phyloP scores from a whole-genome alignment of 2,888 invertebrate genomes.

The Scaptomyza reducta region DNA sequence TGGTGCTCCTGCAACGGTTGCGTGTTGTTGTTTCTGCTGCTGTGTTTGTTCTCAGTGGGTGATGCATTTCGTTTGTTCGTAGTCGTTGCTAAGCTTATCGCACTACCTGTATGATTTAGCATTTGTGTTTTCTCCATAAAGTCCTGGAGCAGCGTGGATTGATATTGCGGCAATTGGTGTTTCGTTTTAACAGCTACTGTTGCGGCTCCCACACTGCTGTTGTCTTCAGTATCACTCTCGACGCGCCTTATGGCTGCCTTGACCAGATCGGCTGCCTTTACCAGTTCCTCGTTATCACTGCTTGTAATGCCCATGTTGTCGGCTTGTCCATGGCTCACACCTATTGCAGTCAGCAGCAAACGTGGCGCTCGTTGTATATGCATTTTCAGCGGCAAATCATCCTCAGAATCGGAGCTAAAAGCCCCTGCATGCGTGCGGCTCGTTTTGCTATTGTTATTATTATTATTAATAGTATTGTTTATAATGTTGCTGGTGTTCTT shows the following conservation, averaged over 20 bases:
- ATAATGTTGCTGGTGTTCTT: slow-evolving; percentile 33
- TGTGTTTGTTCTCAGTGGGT: slow-evolving; percentile 2
- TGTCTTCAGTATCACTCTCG: slow-evolving; percentile 89
- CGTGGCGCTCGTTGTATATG: slow-evolving; percentile 79
- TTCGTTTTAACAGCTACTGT: slow-evolving; percentile 67
- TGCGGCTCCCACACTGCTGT: slow-evolving; percentile 40
- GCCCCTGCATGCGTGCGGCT: slow-evolving; percentile 40
- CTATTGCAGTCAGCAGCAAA: slow-evolving; percentile 75
- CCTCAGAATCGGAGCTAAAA: slow-evolving; percentile 79
- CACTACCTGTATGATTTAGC: slow-evolving; percentile 84
- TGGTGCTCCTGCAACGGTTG: slow-evolving; percentile 20
- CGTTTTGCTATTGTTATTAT: slow-evolving; percentile 35
- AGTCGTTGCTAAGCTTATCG: slow-evolving; percentile 43
- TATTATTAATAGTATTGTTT: slow-evolving; percentile 24
- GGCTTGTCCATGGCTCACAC: slow-evolving; percentile 33
- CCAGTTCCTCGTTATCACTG: slow-evolving; percentile 90
- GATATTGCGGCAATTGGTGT: slow-evolving; percentile 86
- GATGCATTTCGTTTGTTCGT: slow-evolving; percentile 77
- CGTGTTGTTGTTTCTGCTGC: slow-evolving; percentile 16
- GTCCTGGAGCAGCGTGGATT: slow-evolving; percentile 91
- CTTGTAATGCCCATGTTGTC: slow-evolving; percentile 85
- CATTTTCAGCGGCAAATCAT: slow-evolving; percentile 73
- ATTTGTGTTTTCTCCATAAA: slow-evolving; percentile 92
- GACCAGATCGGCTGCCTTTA: slow-evolving; percentile 82
- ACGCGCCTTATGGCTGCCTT: slow-evolving; percentile 91